A percentile compares a stretch with the other conserved stretches of the same genome.
phyloP scores from a whole-genome alignment of 2,113 vertebrate genomes.

The Catharus minimus region DNA sequence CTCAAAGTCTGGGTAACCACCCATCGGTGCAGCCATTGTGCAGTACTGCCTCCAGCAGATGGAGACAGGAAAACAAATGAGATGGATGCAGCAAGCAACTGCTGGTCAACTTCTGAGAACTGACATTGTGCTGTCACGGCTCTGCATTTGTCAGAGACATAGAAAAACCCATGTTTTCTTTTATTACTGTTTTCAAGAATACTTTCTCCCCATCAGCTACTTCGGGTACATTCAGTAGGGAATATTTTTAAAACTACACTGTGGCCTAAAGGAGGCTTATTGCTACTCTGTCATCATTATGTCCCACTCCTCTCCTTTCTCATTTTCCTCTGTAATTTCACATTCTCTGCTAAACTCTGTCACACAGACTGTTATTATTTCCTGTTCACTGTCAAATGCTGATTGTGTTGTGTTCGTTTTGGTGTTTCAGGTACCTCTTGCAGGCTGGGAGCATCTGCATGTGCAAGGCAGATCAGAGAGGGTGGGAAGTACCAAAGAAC shows the following conservation, averaged over 20 bases:
- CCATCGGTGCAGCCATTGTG: background rate
- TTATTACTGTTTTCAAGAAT: background rate
- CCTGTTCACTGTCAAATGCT: background rate
- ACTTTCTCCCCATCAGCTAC: background rate
- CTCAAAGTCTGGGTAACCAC: background rate
- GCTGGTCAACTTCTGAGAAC: background rate
- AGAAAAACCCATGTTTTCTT: background rate
- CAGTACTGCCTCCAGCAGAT: conserved; percentile 41
- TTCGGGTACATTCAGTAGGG: background rate
- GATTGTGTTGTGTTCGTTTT: background rate
- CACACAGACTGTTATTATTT: background rate
- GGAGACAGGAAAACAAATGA: conserved; percentile 22
- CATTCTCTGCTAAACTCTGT: background rate
- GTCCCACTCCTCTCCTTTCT: background rate
- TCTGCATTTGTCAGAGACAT: background rate
- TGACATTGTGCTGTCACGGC: background rate
- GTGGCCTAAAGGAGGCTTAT: background rate
- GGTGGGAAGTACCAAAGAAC: background rate
- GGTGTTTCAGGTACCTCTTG: background rate
- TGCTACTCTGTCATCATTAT: background rate
- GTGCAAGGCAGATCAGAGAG: accelerated
- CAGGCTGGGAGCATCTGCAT: background rate
- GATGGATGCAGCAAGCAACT: background rate
- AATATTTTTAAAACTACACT: background rate
- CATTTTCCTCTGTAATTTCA: background rate